These are phyloP conservation scores for Lerema accius DNA, from an alignment of 1,140 invertebrate species.

Conservation along the genomic window DNA sequence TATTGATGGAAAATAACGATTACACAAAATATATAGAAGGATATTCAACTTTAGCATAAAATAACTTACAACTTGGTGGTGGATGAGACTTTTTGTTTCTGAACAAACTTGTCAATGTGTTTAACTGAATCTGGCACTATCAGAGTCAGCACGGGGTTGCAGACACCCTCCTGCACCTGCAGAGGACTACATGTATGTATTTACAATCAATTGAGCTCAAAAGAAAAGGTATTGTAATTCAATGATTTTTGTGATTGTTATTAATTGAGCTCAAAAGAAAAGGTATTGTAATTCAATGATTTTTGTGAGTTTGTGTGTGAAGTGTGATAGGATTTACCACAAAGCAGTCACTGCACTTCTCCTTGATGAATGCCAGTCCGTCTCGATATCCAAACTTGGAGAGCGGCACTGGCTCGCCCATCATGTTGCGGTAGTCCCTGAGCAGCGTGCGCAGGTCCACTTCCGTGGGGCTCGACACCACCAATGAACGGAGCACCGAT, in stretches of 20 bases:
- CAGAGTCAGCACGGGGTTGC: slow-evolving; percentile 60
- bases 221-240: too few species aligned
- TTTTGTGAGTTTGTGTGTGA: too few species aligned
- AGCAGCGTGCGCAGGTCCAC: slow-evolving; percentile 61
- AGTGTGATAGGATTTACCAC: slow-evolving; percentile 50
- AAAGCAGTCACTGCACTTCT: slow-evolving; percentile 68
- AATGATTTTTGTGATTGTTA: too few species aligned
- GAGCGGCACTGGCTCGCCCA: slow-evolving; percentile 56
- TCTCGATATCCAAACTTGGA: slow-evolving; percentile 63
- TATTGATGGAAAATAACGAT: too few species aligned
- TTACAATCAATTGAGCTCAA: too few species aligned
- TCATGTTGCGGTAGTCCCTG: slow-evolving; percentile 64
- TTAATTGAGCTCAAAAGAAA: too few species aligned
- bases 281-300: too few species aligned
- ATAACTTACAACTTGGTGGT: slow-evolving; percentile 57
- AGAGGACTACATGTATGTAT: slow-evolving; percentile 7
- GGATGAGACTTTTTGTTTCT: slow-evolving; percentile 53
- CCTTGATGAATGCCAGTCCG: slow-evolving; percentile 58
- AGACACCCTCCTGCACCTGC: slow-evolving; percentile 54
- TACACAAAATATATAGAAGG: too few species aligned
- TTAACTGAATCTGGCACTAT: slow-evolving; percentile 67
- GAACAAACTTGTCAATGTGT: slow-evolving; percentile 72
- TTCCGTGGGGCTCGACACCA: slow-evolving; percentile 66
- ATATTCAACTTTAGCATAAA: too few species aligned
- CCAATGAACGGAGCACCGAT: slow-evolving; percentile 58